A percentile compares a stretch with the other conserved stretches of the same genome.
Evolutionary conservation across 2,888 invertebrate species (phyloP).

Genomic region (Endomychus coccineus): DNA sequence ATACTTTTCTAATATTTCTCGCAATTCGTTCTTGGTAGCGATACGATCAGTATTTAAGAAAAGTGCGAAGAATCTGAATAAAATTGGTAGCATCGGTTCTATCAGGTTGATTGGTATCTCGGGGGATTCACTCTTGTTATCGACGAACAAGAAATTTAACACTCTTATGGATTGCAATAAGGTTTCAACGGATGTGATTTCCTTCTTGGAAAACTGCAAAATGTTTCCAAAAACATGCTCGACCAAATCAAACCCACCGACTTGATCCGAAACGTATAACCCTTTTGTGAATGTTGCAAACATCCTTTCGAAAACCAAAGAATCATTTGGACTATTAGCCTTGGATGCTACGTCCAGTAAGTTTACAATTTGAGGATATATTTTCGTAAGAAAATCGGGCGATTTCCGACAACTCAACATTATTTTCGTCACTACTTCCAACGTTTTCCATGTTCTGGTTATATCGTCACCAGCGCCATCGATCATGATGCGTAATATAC

Average conservation of each 20-base stretch:
- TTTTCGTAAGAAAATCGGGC: constrained; percentile 49
- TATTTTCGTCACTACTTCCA: constrained; percentile 60
- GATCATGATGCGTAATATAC: constrained; percentile 58
- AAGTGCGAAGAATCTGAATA: constrained; percentile 45
- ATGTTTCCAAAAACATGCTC: too few relatives aligned
- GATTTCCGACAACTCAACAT: constrained; percentile 51
- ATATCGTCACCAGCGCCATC: constrained; percentile 40
- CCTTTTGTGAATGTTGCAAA: constrained; percentile 53
- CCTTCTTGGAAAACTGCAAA: too few relatives aligned
- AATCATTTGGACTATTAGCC: constrained; percentile 16
- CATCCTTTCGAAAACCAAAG: constrained; percentile 33
- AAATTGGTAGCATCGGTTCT: constrained; percentile 41
- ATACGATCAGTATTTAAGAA: constrained; percentile 30
- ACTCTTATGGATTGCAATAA: constrained; percentile 1
- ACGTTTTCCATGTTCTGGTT: constrained; percentile 58
- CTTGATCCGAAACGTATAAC: too few relatives aligned
- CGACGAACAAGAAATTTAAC: constrained; percentile 21
- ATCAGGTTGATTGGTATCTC: constrained; percentile 40
- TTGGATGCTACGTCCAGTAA: constrained; percentile 32
- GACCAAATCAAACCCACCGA: too few relatives aligned
- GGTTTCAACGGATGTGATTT: too few relatives aligned
- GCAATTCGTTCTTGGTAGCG: constrained; percentile 36
- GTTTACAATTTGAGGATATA: constrained; percentile 48
- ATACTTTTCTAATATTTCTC: constrained; percentile 29
- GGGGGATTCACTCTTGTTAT: constrained; percentile 24